A percentile compares a stretch with the other conserved stretches of the same genome.
These are phyloP conservation scores for Cremastinae sp. DNA, from an alignment of 2,888 invertebrate species.

Conservation along the genomic window DNA sequence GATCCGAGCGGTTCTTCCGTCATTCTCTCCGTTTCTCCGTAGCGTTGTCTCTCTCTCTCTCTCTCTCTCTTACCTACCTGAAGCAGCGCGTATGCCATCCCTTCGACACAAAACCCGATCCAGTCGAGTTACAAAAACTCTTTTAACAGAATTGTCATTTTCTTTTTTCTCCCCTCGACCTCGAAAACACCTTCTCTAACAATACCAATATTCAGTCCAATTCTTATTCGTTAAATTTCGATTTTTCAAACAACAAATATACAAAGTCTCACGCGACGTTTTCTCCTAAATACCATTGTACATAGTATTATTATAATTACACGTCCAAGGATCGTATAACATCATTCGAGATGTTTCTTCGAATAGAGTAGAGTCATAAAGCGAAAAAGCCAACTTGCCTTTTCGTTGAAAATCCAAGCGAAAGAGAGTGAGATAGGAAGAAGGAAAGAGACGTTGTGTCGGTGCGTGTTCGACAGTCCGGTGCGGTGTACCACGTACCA, in stretches of 20 bases:
- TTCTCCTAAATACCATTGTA: too few relatives aligned
- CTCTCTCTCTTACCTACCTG: slow-evolving; percentile 17
- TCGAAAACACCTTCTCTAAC: not conserved
- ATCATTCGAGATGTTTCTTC: not conserved
- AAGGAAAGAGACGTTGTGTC: slow-evolving; percentile 16
- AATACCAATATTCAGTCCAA: not conserved
- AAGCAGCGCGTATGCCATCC: slow-evolving; percentile 36
- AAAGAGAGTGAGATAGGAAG: slow-evolving; percentile 13
- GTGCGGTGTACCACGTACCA: slow-evolving; percentile 53
- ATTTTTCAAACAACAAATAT: too few relatives aligned
- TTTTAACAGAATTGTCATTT: slow-evolving; percentile 13
- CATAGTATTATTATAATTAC: too few relatives aligned
- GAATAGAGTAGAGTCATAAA: not conserved
- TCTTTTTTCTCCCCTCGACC: slow-evolving; percentile 11
- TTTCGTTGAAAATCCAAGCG: slow-evolving; percentile 1
- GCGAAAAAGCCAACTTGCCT: slow-evolving; percentile 12
- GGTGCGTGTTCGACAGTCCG: slow-evolving; percentile 46
- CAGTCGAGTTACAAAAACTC: slow-evolving; percentile 29
- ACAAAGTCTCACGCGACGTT: too few relatives aligned
- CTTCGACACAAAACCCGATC: slow-evolving; percentile 24
- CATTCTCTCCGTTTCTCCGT: slow-evolving; percentile 34
- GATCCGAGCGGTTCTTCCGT: slow-evolving; percentile 43
- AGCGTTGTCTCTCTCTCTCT: slow-evolving; percentile 36
- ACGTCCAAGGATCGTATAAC: too few relatives aligned
- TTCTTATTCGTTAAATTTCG: too few relatives aligned